Evolutionary conservation across 2,797 vertebrate genomes (phyloP), one percentile per base, ranked within the genome.

Genomic region (Microchirus variegatus): DNA sequence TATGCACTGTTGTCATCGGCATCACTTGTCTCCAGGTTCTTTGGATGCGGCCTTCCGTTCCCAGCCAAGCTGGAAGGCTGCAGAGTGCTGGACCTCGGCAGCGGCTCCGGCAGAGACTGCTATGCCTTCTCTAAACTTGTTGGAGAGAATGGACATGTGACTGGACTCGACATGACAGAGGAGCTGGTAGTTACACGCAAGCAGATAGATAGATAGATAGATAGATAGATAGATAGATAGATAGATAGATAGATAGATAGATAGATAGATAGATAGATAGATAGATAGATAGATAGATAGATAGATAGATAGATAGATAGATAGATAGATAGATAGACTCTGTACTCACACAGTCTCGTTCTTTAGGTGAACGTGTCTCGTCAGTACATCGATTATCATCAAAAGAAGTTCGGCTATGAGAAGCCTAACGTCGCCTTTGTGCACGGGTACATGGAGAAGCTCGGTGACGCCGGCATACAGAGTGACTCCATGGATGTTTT

Each of bases 51-150:
- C 6, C 80, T 96, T 58, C 92, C 94, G 31, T 82, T 96, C 48
- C 95, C 96, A 0, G 93, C 95, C 11, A 91, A 91, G 72, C 75
- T 98, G 17, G 77, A 82, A 0, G 91, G 89, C 0, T 95, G 94
- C 81, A 46, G 67, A 31, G 88, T 97, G 57, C 90, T 96, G 87
- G 96, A 96, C 80, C 89, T 96, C 16, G 95, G 95, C 41, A 95
- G 95, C 0, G 95, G 96, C 40, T 95, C 93, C 0, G 95, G 96
- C 42, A 89, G 94, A 76, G 96, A 96, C 84, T 95, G 93, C 75
- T 96, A 89, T 50, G 76, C 91, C 31, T 88, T 96, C 69, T 94
- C 95, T 79, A 95, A 95, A 84, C 89, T 96, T 26, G 93, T 96
- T 40, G 95, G 94, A 35, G 87, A 91, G 2, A 86, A 37, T 1